A percentile compares a stretch with the other conserved stretches of the same genome.
phyloP scores from a whole-genome alignment of 2,888 invertebrate species.

The Vannuccia rotundouncinata region DNA sequence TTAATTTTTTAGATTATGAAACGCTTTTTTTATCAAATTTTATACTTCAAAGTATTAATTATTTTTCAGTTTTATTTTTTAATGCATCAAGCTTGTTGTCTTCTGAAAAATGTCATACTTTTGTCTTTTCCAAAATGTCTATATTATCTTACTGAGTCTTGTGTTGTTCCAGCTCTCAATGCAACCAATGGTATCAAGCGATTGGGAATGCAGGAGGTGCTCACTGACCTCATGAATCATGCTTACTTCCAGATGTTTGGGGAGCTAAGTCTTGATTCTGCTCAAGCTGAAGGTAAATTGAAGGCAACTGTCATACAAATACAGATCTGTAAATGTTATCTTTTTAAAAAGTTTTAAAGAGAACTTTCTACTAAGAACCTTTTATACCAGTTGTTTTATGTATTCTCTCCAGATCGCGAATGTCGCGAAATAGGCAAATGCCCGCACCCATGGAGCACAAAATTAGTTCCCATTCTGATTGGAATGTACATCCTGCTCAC shows the following conservation, averaged over 20 bases:
- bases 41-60: no score
- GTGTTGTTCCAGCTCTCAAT: no score
- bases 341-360: neutral
- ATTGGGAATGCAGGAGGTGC: neutral
- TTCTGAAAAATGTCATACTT: constrained; percentile 46
- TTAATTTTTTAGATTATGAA: no score
- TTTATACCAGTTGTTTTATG: neutral
- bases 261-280: constrained; percentile 29
- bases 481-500: constrained; percentile 54
- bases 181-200: neutral
- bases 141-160: no score
- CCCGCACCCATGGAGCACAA: constrained; percentile 38
- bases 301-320: neutral
- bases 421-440: constrained; percentile 42
- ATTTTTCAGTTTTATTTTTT: no score
- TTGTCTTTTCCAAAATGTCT: no score
- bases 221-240: neutral
- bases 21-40: no score
- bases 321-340: neutral
- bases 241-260: constrained; percentile 40
- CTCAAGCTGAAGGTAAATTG: constrained; percentile 33
- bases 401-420: constrained; percentile 18
- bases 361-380: neutral
- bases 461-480: constrained; percentile 47
- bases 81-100: no score